Evolutionary conservation across 2,113 vertebrate species (phyloP).

Genomic region (Speoplatyrhinus poulsoni): DNA sequence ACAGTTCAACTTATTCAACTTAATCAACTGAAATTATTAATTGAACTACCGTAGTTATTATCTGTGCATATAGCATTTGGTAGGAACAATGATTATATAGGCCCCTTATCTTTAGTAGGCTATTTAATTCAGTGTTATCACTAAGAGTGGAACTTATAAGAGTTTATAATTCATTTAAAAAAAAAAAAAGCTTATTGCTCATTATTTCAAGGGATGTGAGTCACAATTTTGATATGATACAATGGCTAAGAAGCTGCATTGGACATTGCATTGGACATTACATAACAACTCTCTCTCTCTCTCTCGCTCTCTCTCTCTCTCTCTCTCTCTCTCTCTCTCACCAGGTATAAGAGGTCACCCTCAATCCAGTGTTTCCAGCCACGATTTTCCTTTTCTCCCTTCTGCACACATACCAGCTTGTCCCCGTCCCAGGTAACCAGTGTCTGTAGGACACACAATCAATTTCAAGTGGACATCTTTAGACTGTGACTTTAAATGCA

Average conservation of each 20-base stretch:
- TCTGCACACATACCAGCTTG: conserved; percentile 88
- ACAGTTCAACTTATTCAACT: no score
- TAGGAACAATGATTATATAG: no score
- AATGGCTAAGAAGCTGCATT: no score
- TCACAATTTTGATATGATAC: no score
- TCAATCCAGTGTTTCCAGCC: conserved; percentile 97
- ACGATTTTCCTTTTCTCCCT: conserved; percentile 91
- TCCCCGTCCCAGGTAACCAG: conserved; percentile 91
- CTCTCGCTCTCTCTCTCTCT: conserved; percentile 2
- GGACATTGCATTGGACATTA: conserved; percentile 1
- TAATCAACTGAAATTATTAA: not conserved
- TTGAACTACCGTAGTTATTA: no score
- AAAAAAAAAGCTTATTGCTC: no score
- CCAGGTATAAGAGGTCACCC: conserved; percentile 86
- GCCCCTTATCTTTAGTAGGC: no score
- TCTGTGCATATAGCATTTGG: no score
- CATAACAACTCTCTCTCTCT: not conserved
- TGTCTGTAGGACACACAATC: conserved; percentile 69
- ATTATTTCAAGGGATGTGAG: no score
- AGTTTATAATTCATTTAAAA: no score
- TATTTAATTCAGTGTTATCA: no score
- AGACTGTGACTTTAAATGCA: not conserved
- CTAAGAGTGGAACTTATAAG: no score
- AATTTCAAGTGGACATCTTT: not conserved
- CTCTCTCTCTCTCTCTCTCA: conserved; percentile 54